Percentiles rank a stretch among this genome's conserved stretches.
Conservation (phyloP, 2,113 vertebrate genomes). For the Rhadina sibilatrix region DNA sequence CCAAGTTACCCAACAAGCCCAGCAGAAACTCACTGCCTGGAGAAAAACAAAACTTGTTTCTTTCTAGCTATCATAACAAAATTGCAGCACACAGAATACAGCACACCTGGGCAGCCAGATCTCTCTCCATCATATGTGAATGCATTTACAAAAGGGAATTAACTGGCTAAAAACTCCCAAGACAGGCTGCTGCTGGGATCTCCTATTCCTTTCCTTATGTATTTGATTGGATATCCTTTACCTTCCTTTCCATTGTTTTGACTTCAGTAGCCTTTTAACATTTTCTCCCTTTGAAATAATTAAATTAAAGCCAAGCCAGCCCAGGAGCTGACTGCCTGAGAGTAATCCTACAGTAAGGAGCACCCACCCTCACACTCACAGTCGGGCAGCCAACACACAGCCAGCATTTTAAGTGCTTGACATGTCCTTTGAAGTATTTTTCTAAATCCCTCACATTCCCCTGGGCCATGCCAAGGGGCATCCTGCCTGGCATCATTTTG, state of each 20-base stretch:
- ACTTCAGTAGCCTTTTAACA: not conserved
- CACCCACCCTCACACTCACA: accelerated
- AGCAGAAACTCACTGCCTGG: not conserved
- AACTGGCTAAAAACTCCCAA: too few species aligned
- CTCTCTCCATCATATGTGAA: not conserved
- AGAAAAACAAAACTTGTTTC: not conserved
- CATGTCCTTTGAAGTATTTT: not conserved
- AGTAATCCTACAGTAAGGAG: not conserved
- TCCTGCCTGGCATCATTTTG: not conserved
- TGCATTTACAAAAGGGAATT: not conserved
- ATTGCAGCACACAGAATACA: not conserved
- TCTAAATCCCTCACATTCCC: not conserved
- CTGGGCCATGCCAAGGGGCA: not conserved
- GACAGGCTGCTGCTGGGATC: too few species aligned
- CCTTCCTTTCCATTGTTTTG: not conserved
- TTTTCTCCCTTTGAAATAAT: not conserved
- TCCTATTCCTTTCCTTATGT: not conserved
- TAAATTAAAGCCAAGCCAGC: not conserved
- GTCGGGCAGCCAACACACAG: not conserved
- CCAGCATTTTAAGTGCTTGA: not conserved
- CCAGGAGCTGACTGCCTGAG: not conserved
- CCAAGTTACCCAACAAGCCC: not conserved
- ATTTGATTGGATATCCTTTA: not conserved
- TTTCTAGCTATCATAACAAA: not conserved
- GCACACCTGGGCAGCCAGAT: not conserved